Evolutionary conservation across 1,140 invertebrate genomes (phyloP), one percentile per base, ranked within the genome.

Genomic region (Sycophila sp.): DNA sequence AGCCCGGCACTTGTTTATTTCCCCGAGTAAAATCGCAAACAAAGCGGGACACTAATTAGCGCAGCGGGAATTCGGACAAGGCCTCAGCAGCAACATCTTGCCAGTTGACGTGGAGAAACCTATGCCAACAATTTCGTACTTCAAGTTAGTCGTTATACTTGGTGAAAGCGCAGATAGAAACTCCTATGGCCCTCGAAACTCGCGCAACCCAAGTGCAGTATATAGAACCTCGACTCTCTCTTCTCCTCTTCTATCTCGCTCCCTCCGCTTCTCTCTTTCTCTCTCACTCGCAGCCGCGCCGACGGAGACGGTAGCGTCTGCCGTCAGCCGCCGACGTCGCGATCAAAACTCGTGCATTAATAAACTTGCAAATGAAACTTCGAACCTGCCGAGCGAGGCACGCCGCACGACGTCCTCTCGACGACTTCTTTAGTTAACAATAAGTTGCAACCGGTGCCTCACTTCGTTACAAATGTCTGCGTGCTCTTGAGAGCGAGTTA

Each of bases 321-420:
- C n/a, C n/a, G n/a, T n/a, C n/a, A n/a, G n/a, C n/a, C n/a, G n/a
- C n/a, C n/a, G n/a, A n/a, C n/a, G n/a, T n/a, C n/a, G 56, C 59
- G 59, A 63, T 63, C 68, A 69, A 63, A 69, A 69, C 68, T 69
- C 68, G 34, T 62, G 45, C 58, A 70, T 70, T 70, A 64, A 63
- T 70, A 70, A 70, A 70, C 68, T 70, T 62, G 68, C 51, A 70
- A 70, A 70, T 70, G 60, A 63, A 70, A 70, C 60, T 70, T 62
- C 40, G 49, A 63, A 56, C 17, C 19, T 7, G 24, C 19, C 42
- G 8, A 22, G 42, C 6, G 19, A 45, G n/a, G 17, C 19, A 26
- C n/a, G 22, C 22, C 24, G 28, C 10, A 15, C 53, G 38, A 17
- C 5, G 19, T 15, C 7, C 30, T 10, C 34, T 22, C 32, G 22